Evolutionary conservation across 2,113 vertebrate species (phyloP).

Genomic region (human): DNA sequence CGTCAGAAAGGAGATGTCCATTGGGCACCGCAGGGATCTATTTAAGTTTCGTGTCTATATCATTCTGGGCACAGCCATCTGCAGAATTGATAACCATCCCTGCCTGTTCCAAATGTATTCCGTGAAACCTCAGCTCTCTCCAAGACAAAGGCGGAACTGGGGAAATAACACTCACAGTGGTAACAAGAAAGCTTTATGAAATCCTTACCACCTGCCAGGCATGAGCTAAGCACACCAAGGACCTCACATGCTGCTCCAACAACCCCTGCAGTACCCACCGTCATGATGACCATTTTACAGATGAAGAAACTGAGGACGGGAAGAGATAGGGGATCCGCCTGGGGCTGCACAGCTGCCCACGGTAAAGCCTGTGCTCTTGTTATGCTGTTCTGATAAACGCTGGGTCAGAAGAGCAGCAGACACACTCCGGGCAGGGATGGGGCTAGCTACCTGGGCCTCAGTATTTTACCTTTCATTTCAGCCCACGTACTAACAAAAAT

Average conservation of each 20-base stretch:
- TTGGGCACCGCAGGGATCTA: neutral
- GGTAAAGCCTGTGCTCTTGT: rapidly evolving
- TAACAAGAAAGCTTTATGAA: neutral
- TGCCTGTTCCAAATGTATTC: neutral
- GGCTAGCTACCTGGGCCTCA: rapidly evolving
- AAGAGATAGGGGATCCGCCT: neutral
- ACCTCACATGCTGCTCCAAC: rapidly evolving
- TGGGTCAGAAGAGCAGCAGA: neutral
- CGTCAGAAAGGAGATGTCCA: neutral
- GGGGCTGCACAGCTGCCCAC: neutral
- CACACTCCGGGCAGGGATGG: rapidly evolving
- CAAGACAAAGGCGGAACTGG: rapidly evolving
- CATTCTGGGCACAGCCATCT: neutral
- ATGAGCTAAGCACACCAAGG: rapidly evolving
- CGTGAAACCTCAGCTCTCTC: neutral
- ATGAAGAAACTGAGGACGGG: neutral
- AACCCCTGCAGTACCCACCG: no score
- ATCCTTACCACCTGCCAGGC: rapidly evolving
- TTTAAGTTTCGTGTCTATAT: neutral
- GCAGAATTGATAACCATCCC: rapidly evolving
- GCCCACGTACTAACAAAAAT: rapidly evolving
- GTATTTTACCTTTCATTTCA: neutral
- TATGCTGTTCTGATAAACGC: rapidly evolving
- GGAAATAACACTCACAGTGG: rapidly evolving
- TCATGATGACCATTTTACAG: neutral